A percentile compares a stretch with the other conserved stretches of the same genome.
phyloP scores from a whole-genome alignment of 2,888 invertebrate species.

The Coelopa pilipes region DNA sequence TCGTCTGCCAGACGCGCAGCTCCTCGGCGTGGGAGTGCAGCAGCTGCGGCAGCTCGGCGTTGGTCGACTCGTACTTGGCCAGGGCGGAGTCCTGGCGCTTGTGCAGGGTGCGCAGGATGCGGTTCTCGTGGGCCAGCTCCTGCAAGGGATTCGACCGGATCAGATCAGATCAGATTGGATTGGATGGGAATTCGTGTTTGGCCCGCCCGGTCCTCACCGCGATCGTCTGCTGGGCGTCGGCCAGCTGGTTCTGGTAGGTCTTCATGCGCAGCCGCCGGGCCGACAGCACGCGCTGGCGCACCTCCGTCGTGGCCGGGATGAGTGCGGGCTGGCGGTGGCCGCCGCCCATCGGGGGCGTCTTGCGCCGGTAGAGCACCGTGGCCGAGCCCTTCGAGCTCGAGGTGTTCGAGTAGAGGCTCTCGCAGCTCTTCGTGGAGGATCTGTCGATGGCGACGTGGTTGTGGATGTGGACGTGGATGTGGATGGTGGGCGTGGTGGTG shows the following conservation, averaged over 20 bases:
- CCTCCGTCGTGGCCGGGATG: constrained; percentile 61
- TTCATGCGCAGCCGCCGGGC: constrained; percentile 81
- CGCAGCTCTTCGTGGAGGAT: constrained; percentile 65
- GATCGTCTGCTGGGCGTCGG: constrained; percentile 82
- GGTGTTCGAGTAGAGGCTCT: constrained; percentile 64
- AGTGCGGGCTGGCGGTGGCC: constrained; percentile 53
- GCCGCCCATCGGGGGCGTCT: constrained; percentile 42
- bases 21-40: constrained; percentile 83
- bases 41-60: constrained; percentile 79
- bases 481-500: too few relatives aligned
- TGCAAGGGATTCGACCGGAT: constrained; percentile 51
- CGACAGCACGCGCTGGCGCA: constrained; percentile 76
- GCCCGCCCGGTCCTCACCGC: constrained; percentile 69
- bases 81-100: constrained; percentile 83
- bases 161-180: not conserved
- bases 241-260: constrained; percentile 81
- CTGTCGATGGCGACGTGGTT: constrained; percentile 43
- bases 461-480: not conserved
- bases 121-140: constrained; percentile 80
- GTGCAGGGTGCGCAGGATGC: constrained; percentile 78
- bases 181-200: not conserved
- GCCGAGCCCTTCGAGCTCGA: constrained; percentile 64
- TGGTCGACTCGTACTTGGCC: constrained; percentile 79
- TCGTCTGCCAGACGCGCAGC: constrained; percentile 76
- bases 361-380: constrained; percentile 57